phyloP scores from a whole-genome alignment of 1,140 invertebrate species.

The Cyclina sinensis region DNA sequence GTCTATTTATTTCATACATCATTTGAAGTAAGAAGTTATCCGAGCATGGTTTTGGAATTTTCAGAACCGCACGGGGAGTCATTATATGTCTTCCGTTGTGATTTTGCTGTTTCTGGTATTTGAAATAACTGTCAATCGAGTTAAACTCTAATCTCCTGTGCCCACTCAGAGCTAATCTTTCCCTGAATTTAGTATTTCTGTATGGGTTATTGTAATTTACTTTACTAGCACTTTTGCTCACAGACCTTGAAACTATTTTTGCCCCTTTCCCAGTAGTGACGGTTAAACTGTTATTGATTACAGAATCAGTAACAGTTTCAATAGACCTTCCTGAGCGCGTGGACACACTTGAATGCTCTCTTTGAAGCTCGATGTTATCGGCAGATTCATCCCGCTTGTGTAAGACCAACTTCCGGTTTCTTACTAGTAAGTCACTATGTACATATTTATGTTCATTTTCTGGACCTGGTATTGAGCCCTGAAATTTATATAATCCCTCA shows the following conservation, averaged over 20 bases:
- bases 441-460: constrained; percentile 13
- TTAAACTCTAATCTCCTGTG: constrained; percentile 55
- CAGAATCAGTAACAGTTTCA: constrained; percentile 51
- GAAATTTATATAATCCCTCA: neutral
- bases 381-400: neutral
- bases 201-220: constrained; percentile 67
- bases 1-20: constrained; percentile 65
- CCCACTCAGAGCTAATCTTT: constrained; percentile 32
- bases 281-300: constrained; percentile 51
- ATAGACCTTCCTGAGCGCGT: constrained; percentile 34
- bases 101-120: constrained; percentile 52
- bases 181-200: constrained; percentile 62
- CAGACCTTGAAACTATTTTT: constrained; percentile 10
- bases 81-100: constrained; percentile 52
- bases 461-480: constrained; percentile 16
- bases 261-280: constrained; percentile 48
- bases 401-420: constrained; percentile 48
- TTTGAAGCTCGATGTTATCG: constrained; percentile 13
- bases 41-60: constrained; percentile 64
- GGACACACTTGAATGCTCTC: constrained; percentile 52
- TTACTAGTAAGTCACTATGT: constrained; percentile 4
- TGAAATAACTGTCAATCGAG: constrained; percentile 54
- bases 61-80: constrained; percentile 49
- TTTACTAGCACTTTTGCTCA: constrained; percentile 38
- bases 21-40: constrained; percentile 66